phyloP scores from a whole-genome alignment of 1,140 invertebrate genomes.

The Hyles vespertilio region DNA sequence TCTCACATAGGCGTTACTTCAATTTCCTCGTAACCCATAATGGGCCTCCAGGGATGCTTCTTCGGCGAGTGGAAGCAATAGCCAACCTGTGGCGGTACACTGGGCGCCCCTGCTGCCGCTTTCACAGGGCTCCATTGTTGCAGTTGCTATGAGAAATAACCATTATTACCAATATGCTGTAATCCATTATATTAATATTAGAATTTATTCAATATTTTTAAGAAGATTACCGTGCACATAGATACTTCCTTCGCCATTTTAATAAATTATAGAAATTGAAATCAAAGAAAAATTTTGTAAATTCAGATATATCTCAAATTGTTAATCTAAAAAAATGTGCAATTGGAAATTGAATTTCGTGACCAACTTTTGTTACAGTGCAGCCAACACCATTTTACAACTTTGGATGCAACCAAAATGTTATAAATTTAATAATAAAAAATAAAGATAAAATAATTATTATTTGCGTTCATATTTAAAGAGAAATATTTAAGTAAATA shows the following conservation, averaged over 20 bases:
- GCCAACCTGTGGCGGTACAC: conserved; percentile 59
- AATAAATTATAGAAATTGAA: conserved; percentile 19
- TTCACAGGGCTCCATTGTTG: conserved; percentile 78
- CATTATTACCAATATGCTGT: conserved; percentile 10
- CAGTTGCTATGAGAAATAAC: conserved; percentile 74
- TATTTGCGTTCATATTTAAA: too few species aligned
- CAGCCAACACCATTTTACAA: conserved; percentile 10
- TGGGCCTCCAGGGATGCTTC: conserved; percentile 85
- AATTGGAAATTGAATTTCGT: conserved; percentile 40
- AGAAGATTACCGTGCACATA: conserved; percentile 60
- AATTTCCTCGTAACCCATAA: conserved; percentile 85
- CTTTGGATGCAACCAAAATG: too few species aligned
- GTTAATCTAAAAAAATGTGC: conserved; percentile 18
- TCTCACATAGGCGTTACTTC: conserved; percentile 81
- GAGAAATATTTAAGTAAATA: too few species aligned
- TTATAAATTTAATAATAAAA: too few species aligned
- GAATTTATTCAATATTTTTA: not conserved
- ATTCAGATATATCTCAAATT: conserved; percentile 13
- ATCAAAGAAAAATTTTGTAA: conserved; percentile 17
- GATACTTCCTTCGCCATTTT: conserved; percentile 67
- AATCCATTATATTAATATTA: too few species aligned
- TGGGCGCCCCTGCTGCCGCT: conserved; percentile 51
- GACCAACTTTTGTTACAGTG: conserved; percentile 19
- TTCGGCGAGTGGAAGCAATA: conserved; percentile 77
- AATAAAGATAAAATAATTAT: too few species aligned